Conservation (phyloP, 2,113 vertebrate genomes). For the Sterrhoptilus dennistouni region DNA sequence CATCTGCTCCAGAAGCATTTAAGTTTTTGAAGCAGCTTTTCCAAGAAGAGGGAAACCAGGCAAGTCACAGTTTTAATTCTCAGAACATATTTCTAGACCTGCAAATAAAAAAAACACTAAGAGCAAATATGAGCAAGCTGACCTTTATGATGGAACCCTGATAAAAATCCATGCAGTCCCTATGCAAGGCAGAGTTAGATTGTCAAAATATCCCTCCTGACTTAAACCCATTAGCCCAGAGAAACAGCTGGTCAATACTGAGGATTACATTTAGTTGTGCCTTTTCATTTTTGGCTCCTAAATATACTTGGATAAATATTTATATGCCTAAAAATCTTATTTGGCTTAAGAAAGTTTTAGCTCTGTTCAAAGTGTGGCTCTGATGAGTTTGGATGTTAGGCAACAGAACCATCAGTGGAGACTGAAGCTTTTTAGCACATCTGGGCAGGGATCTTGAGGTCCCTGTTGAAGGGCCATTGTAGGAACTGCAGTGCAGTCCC, state of each 20-base stretch:
- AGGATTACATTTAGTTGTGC: neutral
- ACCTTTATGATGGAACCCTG: neutral
- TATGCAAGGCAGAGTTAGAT: neutral
- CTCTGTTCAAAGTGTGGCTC: neutral
- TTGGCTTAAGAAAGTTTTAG: neutral
- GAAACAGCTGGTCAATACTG: neutral
- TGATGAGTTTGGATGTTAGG: neutral
- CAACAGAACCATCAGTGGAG: neutral
- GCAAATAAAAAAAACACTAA: no score
- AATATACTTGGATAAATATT: neutral
- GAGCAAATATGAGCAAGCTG: neutral
- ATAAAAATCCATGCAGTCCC: neutral
- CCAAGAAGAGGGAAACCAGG: neutral
- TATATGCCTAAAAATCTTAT: neutral
- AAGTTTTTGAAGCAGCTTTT: neutral
- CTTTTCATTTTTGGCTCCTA: neutral
- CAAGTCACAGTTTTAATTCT: neutral
- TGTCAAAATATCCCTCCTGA: neutral
- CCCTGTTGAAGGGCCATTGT: neutral
- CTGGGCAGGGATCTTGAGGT: neutral
- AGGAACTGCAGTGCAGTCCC: neutral
- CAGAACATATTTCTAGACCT: neutral
- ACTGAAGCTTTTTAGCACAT: neutral
- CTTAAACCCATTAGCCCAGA: neutral
- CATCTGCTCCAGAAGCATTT: neutral